Conservation (phyloP, 2,888 invertebrate species). For the Willowsia nigromaculata region DNA sequence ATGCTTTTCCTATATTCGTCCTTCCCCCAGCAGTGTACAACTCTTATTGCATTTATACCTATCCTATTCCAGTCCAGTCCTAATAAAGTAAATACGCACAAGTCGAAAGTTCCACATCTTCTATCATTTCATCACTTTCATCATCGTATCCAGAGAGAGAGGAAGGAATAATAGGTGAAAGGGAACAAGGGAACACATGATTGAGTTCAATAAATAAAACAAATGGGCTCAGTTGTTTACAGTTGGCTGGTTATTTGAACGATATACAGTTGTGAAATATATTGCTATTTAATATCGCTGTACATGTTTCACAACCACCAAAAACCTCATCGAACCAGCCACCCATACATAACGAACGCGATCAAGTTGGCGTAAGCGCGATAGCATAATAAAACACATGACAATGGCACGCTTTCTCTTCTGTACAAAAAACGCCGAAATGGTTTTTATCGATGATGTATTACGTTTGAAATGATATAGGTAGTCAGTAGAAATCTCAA, state of each 20-base stretch:
- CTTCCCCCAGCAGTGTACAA: neutral
- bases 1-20: neutral
- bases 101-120: neutral
- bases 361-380: neutral
- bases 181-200: neutral
- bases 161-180: neutral
- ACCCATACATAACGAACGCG: too few species aligned
- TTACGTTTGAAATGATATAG: neutral
- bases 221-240: conserved; percentile 31
- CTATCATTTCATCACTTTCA: neutral
- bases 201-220: conserved; percentile 32
- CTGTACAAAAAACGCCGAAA: neutral
- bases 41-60: neutral
- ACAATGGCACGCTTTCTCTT: neutral
- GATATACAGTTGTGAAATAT: neutral
- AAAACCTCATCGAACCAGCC: neutral
- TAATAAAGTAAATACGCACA: neutral
- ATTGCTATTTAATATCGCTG: neutral
- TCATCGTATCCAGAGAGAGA: neutral
- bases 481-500: neutral
- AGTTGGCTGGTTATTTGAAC: neutral
- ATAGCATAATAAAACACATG: neutral
- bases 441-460: neutral
- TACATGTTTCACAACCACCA: neutral
- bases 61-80: neutral